Evolutionary conservation across 2,888 invertebrate genomes (phyloP).

Genomic region (Xestia c-nigrum): DNA sequence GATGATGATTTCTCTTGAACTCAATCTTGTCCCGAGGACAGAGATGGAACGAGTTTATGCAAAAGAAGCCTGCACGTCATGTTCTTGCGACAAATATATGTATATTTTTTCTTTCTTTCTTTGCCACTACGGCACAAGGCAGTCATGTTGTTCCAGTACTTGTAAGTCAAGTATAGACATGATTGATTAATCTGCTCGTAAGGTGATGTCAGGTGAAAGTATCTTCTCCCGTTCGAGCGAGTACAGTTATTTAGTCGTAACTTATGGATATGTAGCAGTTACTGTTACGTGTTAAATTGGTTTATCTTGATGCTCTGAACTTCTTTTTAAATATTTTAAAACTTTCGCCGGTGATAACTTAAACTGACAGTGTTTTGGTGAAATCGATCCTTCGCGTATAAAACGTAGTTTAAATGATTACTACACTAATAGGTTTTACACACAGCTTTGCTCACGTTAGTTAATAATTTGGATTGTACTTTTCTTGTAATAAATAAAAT

Average conservation of each 20-base stretch:
- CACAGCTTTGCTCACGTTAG: too few relatives aligned
- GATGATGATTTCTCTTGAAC: too few relatives aligned
- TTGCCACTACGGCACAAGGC: neutral
- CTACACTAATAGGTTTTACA: too few relatives aligned
- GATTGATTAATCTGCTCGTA: conserved; percentile 50
- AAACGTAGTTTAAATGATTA: too few relatives aligned
- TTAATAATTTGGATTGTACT: too few relatives aligned
- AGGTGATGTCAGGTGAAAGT: conserved; percentile 55
- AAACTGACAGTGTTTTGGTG: neutral
- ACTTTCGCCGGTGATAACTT: neutral
- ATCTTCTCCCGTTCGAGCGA: conserved; percentile 41
- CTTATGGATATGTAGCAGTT: conserved; percentile 45
- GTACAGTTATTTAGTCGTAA: conserved; percentile 47
- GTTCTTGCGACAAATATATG: too few relatives aligned
- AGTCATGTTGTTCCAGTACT: conserved; percentile 10
- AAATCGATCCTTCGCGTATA: too few relatives aligned
- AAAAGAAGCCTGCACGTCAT: too few relatives aligned
- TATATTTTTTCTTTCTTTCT: too few relatives aligned
- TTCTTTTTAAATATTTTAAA: neutral
- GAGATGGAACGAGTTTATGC: too few relatives aligned
- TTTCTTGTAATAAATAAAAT: too few relatives aligned
- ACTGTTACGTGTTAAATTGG: conserved; percentile 21
- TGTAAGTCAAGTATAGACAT: conserved; percentile 23
- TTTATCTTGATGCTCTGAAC: conserved; percentile 15
- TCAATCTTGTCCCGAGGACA: too few relatives aligned